Conservation (phyloP, 2,113 vertebrate genomes). For the Mungos mungo region DNA sequence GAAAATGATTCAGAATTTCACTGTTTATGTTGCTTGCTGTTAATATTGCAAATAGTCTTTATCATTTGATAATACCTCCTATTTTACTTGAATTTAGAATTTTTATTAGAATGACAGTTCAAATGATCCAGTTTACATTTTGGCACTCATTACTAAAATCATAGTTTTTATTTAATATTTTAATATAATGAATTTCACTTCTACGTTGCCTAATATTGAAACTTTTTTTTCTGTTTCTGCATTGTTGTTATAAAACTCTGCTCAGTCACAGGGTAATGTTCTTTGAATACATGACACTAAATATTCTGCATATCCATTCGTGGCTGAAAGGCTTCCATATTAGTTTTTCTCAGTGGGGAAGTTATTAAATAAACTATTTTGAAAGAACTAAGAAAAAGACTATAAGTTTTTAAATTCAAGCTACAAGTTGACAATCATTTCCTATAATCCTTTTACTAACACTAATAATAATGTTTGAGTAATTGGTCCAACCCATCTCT, state of each 20-base stretch:
- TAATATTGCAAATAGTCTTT: not conserved
- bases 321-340: not conserved
- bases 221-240: not conserved
- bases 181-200: not conserved
- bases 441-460: not conserved
- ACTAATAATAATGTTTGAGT: not conserved
- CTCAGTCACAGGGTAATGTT: not conserved
- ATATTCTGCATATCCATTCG: not conserved
- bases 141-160: not conserved
- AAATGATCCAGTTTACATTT: not conserved
- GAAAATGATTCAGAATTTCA: not conserved
- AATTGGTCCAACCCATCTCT: not conserved
- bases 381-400: not conserved
- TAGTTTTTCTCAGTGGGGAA: not conserved
- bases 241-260: not conserved
- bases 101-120: not conserved
- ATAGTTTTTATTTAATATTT: not conserved
- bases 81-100: not conserved
- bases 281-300: not conserved
- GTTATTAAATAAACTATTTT: not conserved
- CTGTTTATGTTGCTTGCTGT: not conserved
- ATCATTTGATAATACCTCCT: not conserved
- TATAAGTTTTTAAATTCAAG: not conserved
- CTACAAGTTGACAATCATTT: not conserved
- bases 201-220: not conserved